phyloP scores from a whole-genome alignment of 2,113 vertebrate species.

The Butastur rufipennis region DNA sequence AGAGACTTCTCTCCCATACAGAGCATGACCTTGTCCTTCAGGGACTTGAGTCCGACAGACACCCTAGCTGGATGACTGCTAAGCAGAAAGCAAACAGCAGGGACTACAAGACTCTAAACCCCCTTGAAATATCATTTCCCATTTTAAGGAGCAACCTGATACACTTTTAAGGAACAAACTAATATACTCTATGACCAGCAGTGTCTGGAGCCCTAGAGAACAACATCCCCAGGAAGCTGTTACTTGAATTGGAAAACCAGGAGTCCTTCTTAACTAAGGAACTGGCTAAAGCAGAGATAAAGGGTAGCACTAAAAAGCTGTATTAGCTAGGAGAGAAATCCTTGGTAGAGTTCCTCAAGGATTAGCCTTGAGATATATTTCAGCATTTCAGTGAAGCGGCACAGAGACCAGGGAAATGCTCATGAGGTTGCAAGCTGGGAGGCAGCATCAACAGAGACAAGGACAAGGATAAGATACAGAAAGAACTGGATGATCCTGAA shows the following conservation, averaged over 20 bases:
- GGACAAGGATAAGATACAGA: background rate
- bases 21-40: background rate
- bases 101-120: background rate
- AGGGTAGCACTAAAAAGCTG: background rate
- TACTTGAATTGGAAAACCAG: background rate
- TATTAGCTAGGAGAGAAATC: background rate
- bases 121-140: background rate
- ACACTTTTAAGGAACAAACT: background rate
- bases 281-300: background rate
- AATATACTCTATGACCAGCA: background rate
- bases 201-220: background rate
- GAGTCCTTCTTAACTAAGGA: background rate
- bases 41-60: background rate
- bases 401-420: background rate
- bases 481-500: background rate
- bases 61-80: background rate
- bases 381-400: background rate
- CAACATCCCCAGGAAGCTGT: background rate
- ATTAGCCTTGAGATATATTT: background rate
- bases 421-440: background rate
- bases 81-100: background rate
- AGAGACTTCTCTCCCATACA: background rate
- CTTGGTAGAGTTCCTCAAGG: background rate
- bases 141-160: background rate
- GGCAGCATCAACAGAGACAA: background rate